Evolutionary conservation across 2,888 invertebrate genomes (phyloP).

Genomic region (Sicus ferrugineus): DNA sequence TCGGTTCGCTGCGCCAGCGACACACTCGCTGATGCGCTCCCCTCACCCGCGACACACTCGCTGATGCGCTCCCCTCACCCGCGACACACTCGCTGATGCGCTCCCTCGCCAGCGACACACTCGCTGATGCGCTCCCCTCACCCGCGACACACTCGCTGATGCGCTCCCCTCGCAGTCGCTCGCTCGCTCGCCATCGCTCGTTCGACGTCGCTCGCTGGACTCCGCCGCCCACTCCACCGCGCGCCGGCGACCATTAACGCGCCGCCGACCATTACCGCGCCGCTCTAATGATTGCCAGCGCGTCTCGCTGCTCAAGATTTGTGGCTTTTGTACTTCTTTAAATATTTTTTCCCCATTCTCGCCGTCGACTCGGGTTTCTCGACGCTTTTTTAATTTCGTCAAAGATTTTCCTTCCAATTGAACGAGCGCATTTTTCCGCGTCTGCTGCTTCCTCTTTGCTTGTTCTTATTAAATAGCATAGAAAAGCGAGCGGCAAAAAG

Average conservation of each 20-base stretch:
- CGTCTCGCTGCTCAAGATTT: constrained; percentile 2
- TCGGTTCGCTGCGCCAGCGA: too few relatives aligned
- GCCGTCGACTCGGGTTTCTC: neutral
- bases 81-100: too few relatives aligned
- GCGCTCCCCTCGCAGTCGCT: too few relatives aligned
- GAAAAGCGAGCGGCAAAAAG: neutral
- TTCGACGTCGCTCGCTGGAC: too few relatives aligned
- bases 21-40: too few relatives aligned
- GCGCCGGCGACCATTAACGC: neutral
- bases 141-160: too few relatives aligned
- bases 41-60: too few relatives aligned
- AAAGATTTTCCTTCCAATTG: constrained; percentile 51
- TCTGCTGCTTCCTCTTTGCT: constrained; percentile 16
- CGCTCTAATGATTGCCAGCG: constrained; percentile 4
- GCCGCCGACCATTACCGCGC: neutral
- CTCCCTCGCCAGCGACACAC: too few relatives aligned
- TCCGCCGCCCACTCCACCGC: too few relatives aligned
- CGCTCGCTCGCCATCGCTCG: too few relatives aligned
- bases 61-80: too few relatives aligned
- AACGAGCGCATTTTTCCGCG: constrained; percentile 51
- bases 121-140: too few relatives aligned
- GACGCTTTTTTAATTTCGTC: constrained; percentile 1
- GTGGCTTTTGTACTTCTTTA: constrained; percentile 16
- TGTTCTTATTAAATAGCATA: constrained; percentile 15
- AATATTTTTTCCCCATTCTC: constrained; percentile 9